These are phyloP conservation scores for Ceraclea dissimilis DNA, from an alignment of 2,888 invertebrate species.

Conservation along the genomic window DNA sequence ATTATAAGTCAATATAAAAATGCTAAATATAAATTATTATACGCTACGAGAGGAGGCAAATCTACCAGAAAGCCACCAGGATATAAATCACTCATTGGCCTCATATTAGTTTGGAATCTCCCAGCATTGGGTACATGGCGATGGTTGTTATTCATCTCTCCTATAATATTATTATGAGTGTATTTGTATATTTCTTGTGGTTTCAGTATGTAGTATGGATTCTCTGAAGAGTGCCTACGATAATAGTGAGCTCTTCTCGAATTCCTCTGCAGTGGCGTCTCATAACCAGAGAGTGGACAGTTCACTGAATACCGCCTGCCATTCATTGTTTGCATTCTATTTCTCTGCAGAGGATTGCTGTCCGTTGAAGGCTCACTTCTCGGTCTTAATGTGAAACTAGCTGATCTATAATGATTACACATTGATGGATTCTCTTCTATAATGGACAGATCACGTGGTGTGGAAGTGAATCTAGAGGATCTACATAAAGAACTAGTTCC, in stretches of 20 bases:
- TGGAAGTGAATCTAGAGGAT: conserved; percentile 8
- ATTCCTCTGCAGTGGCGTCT: conserved; percentile 15
- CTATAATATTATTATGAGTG: too few relatives aligned
- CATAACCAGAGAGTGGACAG: conserved; percentile 14
- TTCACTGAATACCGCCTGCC: conserved; percentile 4
- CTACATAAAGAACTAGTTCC: conserved; percentile 12
- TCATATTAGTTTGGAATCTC: background rate
- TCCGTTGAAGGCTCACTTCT: conserved; percentile 20
- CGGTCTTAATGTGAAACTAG: conserved; percentile 19
- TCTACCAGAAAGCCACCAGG: conserved; percentile 18
- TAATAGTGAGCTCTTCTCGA: conserved; percentile 12
- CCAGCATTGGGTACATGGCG: background rate
- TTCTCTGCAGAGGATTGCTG: conserved; percentile 5
- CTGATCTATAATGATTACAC: conserved; percentile 18
- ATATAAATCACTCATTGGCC: background rate
- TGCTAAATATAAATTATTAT: conserved; percentile 45
- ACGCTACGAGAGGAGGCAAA: conserved; percentile 24
- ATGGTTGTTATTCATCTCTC: background rate
- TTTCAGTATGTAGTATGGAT: conserved; percentile 15
- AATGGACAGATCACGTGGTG: conserved; percentile 41
- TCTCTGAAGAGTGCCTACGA: conserved; percentile 18
- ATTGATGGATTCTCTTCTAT: conserved; percentile 40
- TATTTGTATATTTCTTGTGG: conserved; percentile 11
- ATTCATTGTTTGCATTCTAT: background rate
- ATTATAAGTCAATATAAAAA: conserved; percentile 46